Base-by-base conservation (phyloP, 2,888 invertebrate genomes). In the Drosophila seclusa region DNA sequence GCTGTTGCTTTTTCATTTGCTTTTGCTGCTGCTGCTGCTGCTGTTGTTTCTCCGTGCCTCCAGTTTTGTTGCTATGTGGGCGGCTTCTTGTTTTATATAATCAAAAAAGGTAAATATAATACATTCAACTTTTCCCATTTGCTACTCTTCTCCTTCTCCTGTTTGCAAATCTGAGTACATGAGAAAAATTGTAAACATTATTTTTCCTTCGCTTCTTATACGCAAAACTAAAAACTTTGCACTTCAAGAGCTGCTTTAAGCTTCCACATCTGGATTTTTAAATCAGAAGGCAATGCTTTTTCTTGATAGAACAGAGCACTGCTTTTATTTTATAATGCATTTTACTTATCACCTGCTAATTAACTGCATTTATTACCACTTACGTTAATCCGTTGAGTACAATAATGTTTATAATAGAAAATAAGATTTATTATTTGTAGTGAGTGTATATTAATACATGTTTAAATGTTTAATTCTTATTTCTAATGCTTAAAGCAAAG, bases 61-160 rank as follows among this genome's bases (percentile, higher is more conserved):
- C 65, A 71, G 52, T 73, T 60, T 40, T 73, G 74, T 74, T 74
- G 74, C 75, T 53, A 75, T 75, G 75, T 65, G 57, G 55, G 29
- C 53, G 58, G 34, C 58, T 60, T 63, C 67, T 71, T 80, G 76
- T 76, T 76, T 71, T 62, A 65, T 78, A 65, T 80, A 80, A 75
- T 78, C 80, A 71, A 65, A 72, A 70, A 71, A 82, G 63, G 36
- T 36, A 48, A 57, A 57, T 58, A 83, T 80, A 82, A 82, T 82
- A 73, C 83, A 66, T 76, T 64, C 69, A 76, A 85, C 69, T 87
- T 82, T 71, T 71, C 32, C 64, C 55, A 79, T 74, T 82, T 68
- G 61, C 68, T 61, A 69, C 48, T 40, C 61, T 54, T 34, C 24
- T 38, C 27, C 13, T 3, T 6, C 21, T 50, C 13, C 50, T 68